Evolutionary conservation across 2,113 vertebrate species (phyloP).

Genomic region (Cynoglossus semilaevis): DNA sequence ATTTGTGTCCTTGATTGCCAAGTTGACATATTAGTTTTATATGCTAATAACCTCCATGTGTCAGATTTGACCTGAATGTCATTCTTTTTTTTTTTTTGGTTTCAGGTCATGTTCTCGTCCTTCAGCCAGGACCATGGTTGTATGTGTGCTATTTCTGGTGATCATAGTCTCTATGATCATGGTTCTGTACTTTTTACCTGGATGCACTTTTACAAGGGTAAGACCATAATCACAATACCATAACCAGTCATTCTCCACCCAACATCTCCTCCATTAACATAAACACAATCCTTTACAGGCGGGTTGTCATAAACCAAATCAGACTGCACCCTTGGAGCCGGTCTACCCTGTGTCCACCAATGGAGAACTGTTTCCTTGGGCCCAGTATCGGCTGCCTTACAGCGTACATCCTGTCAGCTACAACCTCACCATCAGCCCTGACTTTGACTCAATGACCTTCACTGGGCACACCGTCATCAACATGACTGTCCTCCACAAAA

Average conservation of each 20-base stretch:
- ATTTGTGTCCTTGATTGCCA: too few relatives aligned
- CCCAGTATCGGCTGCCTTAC: slow-evolving; percentile 80
- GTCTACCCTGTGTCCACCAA: slow-evolving; percentile 83
- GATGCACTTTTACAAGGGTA: slow-evolving; percentile 92
- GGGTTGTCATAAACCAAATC: slow-evolving; percentile 83
- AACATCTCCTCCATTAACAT: not conserved
- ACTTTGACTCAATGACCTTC: slow-evolving; percentile 84
- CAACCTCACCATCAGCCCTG: slow-evolving; percentile 81
- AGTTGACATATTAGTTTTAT: too few relatives aligned
- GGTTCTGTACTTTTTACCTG: slow-evolving; percentile 87
- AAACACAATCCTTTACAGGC: slow-evolving; percentile 43
- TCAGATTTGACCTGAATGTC: too few relatives aligned
- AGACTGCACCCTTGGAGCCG: slow-evolving; percentile 66
- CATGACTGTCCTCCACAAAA: slow-evolving; percentile 75
- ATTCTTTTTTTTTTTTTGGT: not conserved
- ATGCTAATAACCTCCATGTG: too few relatives aligned
- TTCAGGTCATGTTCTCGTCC: slow-evolving; percentile 77
- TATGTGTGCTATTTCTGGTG: slow-evolving; percentile 82
- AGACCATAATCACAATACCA: not conserved
- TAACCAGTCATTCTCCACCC: not conserved
- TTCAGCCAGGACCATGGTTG: slow-evolving; percentile 78
- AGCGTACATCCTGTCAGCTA: slow-evolving; percentile 84
- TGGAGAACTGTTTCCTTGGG: slow-evolving; percentile 88
- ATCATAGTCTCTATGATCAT: slow-evolving; percentile 81
- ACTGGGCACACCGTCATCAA: slow-evolving; percentile 79